These are phyloP conservation scores for Cephonodes hylas DNA, from an alignment of 2,888 invertebrate genomes.

Conservation along the genomic window DNA sequence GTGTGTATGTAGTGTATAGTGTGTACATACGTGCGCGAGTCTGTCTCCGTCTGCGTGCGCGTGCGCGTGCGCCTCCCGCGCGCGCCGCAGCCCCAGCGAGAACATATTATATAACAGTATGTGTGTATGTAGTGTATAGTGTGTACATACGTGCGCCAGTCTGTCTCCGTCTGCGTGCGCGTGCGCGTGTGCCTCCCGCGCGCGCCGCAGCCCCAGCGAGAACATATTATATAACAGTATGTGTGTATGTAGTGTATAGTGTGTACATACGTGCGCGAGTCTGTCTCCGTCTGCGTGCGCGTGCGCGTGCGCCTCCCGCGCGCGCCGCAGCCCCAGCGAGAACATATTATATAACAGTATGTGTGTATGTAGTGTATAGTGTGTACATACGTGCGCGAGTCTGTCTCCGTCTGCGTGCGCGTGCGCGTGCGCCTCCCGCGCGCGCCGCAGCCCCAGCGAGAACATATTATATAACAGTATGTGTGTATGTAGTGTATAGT, in stretches of 20 bases:
- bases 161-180: slow-evolving; percentile 27
- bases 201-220: slow-evolving; percentile 89
- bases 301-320: slow-evolving; percentile 86
- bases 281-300: slow-evolving; percentile 27
- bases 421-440: slow-evolving; percentile 86
- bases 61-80: slow-evolving; percentile 86
- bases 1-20: too few relatives aligned
- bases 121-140: too few relatives aligned
- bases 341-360: too few relatives aligned
- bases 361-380: too few relatives aligned
- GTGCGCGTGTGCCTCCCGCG: slow-evolving; percentile 86
- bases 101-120: too few relatives aligned
- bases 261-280: background rate
- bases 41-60: slow-evolving; percentile 27
- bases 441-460: slow-evolving; percentile 89
- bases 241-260: too few relatives aligned
- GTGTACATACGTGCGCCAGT: background rate
- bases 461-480: too few relatives aligned
- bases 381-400: background rate
- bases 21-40: background rate
- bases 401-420: slow-evolving; percentile 27
- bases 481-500: too few relatives aligned
- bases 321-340: slow-evolving; percentile 89
- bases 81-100: slow-evolving; percentile 89
- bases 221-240: too few relatives aligned